Base-by-base conservation (phyloP, 2,113 vertebrate genomes). In the Excalfactoria chinensis region DNA sequence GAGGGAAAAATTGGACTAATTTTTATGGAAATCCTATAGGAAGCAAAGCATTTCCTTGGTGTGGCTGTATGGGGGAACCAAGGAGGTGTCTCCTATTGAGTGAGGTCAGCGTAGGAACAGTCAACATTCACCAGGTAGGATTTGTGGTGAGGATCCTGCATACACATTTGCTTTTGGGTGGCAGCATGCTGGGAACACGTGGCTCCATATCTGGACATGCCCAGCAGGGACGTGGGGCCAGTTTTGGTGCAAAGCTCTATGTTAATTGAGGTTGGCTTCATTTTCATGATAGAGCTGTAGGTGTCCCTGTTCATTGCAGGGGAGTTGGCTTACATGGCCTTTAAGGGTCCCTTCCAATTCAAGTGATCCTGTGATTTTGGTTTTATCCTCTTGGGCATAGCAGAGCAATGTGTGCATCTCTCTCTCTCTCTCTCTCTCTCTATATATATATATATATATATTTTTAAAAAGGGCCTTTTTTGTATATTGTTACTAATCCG, bases 401-500 rank as follows among this genome's bases (percentile, higher is more conserved):
- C 2, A 4, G 73, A 73, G 63, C 66, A 77, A 69, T 64, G 37
- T 64, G 51, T 87, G 60, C 32, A 15, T 64, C 23, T 76, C 51
- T 84, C 37, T 37, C 37, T 37, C 37, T 37, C 37, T 37, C 37
- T 37, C 37, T 37, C 37, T 37, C n/a, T n/a, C n/a, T n/a, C n/a
- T n/a, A 19, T 67, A 55, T 28, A 16, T 28, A 55, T 19, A 1
- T 40, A 49, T 49, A 25, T 51, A 26, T 84, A 13, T 70, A 44
- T n/a, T 4, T 46, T 46, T 46, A 10, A 6, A 51, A 28, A 51
- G 15, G 70, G 59, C 30, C 11, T 44, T 91, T 69, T 95, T n/a
- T 51, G 2, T 78, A 56, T 89, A 71, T 89, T 94, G 78, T 84
- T 95, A 55, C 75, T 95, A 93, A 95, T 96, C 87, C 1, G 0